These are phyloP conservation scores for Acrocyrtus sp. DNA, from an alignment of 2,888 invertebrate species.

Conservation along the genomic window DNA sequence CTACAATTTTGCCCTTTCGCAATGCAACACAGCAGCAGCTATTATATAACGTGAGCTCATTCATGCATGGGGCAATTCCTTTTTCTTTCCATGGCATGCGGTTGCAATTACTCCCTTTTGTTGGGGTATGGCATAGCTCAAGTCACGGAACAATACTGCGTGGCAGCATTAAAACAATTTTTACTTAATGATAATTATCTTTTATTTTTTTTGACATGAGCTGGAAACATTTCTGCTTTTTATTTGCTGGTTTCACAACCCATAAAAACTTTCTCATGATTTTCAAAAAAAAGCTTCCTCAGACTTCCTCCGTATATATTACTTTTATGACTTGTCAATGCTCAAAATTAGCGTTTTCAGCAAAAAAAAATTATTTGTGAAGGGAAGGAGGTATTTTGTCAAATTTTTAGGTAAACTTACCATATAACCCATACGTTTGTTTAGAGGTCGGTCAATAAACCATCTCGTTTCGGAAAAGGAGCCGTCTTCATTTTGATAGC, in stretches of 20 bases:
- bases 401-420: no score
- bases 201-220: constrained; percentile 12
- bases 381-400: no score
- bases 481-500: constrained; percentile 65
- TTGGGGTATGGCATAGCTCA: neutral
- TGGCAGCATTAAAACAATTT: constrained; percentile 21
- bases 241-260: neutral
- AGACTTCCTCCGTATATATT: no score
- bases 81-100: no score
- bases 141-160: constrained; percentile 30
- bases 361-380: neutral
- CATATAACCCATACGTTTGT: constrained; percentile 62
- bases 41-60: no score
- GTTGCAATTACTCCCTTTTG: constrained; percentile 7
- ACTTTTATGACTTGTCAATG: constrained; percentile 16
- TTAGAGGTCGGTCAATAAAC: constrained; percentile 59
- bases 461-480: constrained; percentile 63
- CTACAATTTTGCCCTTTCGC: no score
- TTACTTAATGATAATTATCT: constrained; percentile 5
- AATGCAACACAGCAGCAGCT: no score
- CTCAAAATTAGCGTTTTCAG: neutral
- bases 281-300: constrained; percentile 9
- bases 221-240: neutral
- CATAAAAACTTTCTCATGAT: constrained; percentile 8
- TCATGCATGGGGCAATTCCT: no score